A percentile compares a stretch with the other conserved stretches of the same genome.
These are phyloP conservation scores for Perca fluviatilis DNA, from an alignment of 2,113 vertebrate genomes.

Conservation along the genomic window DNA sequence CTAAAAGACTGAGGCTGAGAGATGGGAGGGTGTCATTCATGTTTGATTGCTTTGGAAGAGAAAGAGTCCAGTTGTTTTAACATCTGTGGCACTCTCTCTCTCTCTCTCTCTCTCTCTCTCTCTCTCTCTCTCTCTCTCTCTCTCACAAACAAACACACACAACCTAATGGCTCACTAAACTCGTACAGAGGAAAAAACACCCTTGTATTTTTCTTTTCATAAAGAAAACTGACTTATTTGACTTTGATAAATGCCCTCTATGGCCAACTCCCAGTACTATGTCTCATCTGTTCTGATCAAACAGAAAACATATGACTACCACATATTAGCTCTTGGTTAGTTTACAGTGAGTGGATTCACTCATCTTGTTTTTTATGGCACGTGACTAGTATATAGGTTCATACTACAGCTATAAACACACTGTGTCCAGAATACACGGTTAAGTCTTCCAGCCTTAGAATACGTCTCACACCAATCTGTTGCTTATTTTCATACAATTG, in stretches of 20 bases:
- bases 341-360: slow-evolving; percentile 70
- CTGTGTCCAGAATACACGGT: slow-evolving; percentile 32
- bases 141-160: slow-evolving; percentile 22
- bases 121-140: slow-evolving; percentile 28
- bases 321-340: slow-evolving; percentile 75
- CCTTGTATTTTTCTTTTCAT: slow-evolving; percentile 19
- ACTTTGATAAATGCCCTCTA: slow-evolving; percentile 49
- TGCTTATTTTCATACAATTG: slow-evolving; percentile 49
- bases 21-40: slow-evolving; percentile 48
- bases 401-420: slow-evolving; percentile 65
- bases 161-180: slow-evolving; percentile 48
- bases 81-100: slow-evolving; percentile 42
- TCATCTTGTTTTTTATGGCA: slow-evolving; percentile 81
- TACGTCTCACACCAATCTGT: slow-evolving; percentile 20
- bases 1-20: slow-evolving; percentile 25
- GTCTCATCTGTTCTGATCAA: slow-evolving; percentile 52
- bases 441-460: slow-evolving; percentile 43
- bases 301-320: slow-evolving; percentile 59
- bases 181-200: slow-evolving; percentile 63
- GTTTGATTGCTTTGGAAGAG: slow-evolving; percentile 75
- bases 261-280: slow-evolving; percentile 10
- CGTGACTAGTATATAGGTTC: slow-evolving; percentile 71
- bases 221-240: slow-evolving; percentile 48
- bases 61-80: slow-evolving; percentile 44
- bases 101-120: slow-evolving; percentile 15